phyloP scores from a whole-genome alignment of 2,113 vertebrate genomes.

The Ivindomyrus marchei region DNA sequence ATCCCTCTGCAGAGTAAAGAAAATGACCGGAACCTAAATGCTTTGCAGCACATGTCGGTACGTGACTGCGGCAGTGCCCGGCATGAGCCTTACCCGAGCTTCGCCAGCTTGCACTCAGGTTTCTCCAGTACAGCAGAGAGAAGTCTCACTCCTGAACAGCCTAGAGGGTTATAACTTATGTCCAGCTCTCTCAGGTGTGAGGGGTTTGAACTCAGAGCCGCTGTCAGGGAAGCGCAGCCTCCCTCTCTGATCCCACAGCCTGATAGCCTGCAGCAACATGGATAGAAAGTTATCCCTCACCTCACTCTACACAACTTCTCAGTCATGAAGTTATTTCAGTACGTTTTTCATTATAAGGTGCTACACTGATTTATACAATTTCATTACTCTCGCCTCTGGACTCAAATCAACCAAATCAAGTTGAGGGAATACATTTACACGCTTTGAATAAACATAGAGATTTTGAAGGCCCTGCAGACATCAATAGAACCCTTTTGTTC shows the following conservation, averaged over 20 bases:
- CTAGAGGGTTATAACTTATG: background rate
- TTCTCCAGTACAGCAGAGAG: background rate
- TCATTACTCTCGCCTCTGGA: background rate
- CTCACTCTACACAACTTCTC: background rate
- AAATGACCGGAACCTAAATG: background rate
- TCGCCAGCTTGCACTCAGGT: background rate
- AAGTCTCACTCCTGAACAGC: background rate
- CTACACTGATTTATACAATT: background rate
- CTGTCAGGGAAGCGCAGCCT: background rate
- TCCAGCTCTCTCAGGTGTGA: constrained; percentile 16
- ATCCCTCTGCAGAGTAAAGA: background rate
- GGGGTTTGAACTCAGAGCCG: constrained; percentile 6
- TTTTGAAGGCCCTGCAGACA: background rate
- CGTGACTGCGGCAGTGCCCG: background rate
- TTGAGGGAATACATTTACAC: background rate
- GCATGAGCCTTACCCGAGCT: background rate
- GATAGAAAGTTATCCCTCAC: background rate
- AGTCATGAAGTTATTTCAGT: background rate
- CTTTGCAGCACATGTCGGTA: background rate
- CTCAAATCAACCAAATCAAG: background rate
- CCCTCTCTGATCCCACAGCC: constrained; percentile 3
- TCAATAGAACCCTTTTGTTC: background rate
- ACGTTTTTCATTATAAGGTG: background rate
- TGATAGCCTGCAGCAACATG: background rate
- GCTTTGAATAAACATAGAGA: background rate